Evolutionary conservation across 2,113 vertebrate genomes (phyloP), one percentile per base, ranked within the genome.

Genomic region (Cyanistes caeruleus): DNA sequence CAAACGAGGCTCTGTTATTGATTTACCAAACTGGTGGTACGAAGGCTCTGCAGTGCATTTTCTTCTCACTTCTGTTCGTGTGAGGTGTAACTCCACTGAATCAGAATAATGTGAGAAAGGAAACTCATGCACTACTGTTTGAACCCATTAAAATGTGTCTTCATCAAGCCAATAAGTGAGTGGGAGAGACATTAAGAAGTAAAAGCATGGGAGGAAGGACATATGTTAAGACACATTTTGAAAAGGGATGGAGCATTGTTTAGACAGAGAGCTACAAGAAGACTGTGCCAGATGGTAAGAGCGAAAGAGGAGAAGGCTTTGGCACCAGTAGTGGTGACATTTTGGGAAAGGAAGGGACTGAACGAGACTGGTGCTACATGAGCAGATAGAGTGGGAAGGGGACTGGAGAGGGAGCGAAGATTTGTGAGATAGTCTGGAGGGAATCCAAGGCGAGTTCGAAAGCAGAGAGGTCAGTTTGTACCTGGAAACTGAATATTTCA

Each of bases 261-360:
- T 96, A 96, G 92, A 96, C 92, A 96, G 96, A 93, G 95, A 94
- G 90, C 90, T 96, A 82, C 79, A 53, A 92, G 96, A 92, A 93
- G 95, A 90, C 46, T 70, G 22, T 87, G 83, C 92, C 96, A 96
- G 96, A 96, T 97, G 96, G 95, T 96, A 96, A 76, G 95, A 97
- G 93, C 4, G 88, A 95, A 97, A 97, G 96, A 97, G 96, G 94
- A 96, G 95, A 97, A 97, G 96, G 94, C 96, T 97, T 94, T 97
- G 93, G 96, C 96, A 97, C 72, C 93, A 94, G 80, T 75, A 96
- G 73, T 96, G 95, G 96, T 96, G 96, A 96, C 96, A 92, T 97
- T 97, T 96, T 95, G 88, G 96, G 93, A 72, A 14, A 72, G 96
- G 86, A 92, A 94, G 72, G 96, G 96, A 91, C 96, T 93, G 92